These are phyloP conservation scores for Platanista minor DNA, from an alignment of 2,113 vertebrate species.

Conservation along the genomic window DNA sequence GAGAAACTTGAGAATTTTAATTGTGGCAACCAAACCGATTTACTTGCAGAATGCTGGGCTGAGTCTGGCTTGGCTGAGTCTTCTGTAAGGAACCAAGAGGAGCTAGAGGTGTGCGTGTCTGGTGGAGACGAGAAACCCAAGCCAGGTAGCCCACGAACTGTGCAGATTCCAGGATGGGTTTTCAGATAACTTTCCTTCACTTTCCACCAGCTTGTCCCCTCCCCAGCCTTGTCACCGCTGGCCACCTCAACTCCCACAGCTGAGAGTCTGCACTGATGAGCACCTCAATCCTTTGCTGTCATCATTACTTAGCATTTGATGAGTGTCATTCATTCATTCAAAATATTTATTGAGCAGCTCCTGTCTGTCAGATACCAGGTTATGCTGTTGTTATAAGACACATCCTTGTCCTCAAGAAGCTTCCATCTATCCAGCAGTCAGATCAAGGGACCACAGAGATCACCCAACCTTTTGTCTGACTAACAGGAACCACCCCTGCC, in stretches of 20 bases:
- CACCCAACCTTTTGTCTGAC: background rate
- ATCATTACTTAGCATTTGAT: background rate
- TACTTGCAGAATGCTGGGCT: background rate
- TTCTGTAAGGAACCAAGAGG: background rate
- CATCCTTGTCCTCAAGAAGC: background rate
- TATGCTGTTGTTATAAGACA: background rate
- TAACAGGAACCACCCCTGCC: background rate
- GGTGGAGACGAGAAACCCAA: background rate
- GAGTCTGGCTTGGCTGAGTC: background rate
- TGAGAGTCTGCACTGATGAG: background rate
- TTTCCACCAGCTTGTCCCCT: background rate
- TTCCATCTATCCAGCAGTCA: background rate
- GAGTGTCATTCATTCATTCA: background rate
- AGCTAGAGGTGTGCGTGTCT: background rate
- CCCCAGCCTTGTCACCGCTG: background rate
- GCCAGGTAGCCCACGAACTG: background rate
- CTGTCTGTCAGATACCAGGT: background rate
- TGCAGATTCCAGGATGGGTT: background rate
- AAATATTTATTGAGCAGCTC: background rate
- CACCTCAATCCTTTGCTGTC: background rate
- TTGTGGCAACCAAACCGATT: background rate
- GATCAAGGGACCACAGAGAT: background rate
- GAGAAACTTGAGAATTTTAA: conserved; percentile 18
- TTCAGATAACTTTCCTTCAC: background rate
- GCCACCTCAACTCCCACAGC: background rate